These are phyloP conservation scores for Lasioglossum malachurum DNA, from an alignment of 2,888 invertebrate species.

Conservation along the genomic window DNA sequence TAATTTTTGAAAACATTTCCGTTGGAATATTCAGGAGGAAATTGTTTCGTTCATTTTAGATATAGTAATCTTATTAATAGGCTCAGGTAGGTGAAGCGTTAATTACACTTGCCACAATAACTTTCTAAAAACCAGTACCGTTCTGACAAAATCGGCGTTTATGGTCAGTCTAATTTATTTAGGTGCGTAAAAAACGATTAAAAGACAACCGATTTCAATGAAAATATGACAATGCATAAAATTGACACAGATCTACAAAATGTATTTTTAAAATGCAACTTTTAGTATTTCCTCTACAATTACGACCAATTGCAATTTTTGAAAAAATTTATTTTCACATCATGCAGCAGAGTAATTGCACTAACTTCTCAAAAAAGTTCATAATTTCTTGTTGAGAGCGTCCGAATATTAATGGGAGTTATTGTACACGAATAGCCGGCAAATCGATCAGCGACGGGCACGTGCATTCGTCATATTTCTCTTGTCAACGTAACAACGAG, in stretches of 20 bases:
- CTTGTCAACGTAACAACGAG: neutral
- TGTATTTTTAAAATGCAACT: too few species aligned
- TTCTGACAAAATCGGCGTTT: conserved; percentile 6
- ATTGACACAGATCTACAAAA: too few species aligned
- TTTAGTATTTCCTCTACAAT: too few species aligned
- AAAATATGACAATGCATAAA: too few species aligned
- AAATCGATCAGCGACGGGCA: neutral
- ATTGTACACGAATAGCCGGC: neutral
- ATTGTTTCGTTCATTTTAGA: too few species aligned
- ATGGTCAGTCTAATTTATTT: neutral
- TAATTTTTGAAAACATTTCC: neutral
- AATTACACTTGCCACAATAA: conserved; percentile 1
- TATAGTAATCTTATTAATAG: neutral
- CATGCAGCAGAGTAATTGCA: too few species aligned
- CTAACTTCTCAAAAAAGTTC: too few species aligned
- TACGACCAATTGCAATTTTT: too few species aligned
- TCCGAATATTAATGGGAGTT: too few species aligned
- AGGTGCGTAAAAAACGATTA: neutral
- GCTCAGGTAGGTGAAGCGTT: neutral
- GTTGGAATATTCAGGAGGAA: neutral
- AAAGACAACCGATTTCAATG: neutral
- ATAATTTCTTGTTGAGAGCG: too few species aligned
- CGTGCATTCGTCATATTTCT: conserved; percentile 7
- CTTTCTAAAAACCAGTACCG: neutral
- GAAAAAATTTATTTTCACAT: too few species aligned